These are phyloP conservation scores for Cynopterus sphinx DNA, from an alignment of 2,797 vertebrate genomes.

Conservation along the genomic window DNA sequence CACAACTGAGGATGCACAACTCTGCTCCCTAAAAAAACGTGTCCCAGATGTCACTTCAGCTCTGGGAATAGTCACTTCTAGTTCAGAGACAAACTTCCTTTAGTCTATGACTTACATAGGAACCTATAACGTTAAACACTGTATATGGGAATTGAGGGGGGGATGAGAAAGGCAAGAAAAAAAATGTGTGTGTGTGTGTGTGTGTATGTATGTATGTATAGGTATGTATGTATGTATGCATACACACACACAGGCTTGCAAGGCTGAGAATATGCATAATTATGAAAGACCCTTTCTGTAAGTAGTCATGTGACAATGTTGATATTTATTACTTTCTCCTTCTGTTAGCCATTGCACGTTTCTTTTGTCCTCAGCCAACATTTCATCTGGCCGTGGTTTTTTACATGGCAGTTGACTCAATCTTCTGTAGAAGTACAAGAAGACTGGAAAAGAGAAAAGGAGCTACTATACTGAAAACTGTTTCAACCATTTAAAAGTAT, in stretches of 20 bases:
- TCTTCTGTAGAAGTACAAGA: not conserved
- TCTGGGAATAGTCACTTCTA: not conserved
- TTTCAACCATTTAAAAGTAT: not conserved
- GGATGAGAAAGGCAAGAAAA: not conserved
- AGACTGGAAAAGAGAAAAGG: not conserved
- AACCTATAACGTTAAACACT: not conserved
- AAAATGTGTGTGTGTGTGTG: no score
- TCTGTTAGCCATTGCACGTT: not conserved
- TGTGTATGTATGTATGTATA: no score
- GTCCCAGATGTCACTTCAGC: not conserved
- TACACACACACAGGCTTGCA: not conserved
- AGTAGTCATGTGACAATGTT: not conserved
- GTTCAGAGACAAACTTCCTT: not conserved
- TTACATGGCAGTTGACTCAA: not conserved
- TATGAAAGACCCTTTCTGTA: not conserved
- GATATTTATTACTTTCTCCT: not conserved
- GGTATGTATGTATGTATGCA: not conserved
- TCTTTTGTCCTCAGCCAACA: not conserved
- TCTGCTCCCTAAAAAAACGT: not conserved
- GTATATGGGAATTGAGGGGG: not conserved
- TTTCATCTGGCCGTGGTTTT: not conserved
- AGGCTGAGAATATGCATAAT: not conserved
- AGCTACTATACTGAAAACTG: not conserved
- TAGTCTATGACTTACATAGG: not conserved
- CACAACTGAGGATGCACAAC: not conserved